Conservation (phyloP, 2,113 vertebrate genomes). For the Pseudorectes ferrugineus region DNA sequence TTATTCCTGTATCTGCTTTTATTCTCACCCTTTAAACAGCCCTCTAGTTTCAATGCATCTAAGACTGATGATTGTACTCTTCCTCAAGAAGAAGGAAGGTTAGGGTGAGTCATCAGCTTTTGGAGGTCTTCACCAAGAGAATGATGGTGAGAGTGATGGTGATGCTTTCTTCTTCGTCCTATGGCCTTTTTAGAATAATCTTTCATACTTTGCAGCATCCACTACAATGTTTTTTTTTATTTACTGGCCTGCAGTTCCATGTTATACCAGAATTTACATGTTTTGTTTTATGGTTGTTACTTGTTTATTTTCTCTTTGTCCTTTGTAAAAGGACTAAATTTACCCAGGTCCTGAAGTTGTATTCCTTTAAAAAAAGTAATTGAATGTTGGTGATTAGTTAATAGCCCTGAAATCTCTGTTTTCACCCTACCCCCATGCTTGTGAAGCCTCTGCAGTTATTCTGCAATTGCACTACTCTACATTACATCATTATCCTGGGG, state of each 20-base stretch:
- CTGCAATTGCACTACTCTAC: neutral
- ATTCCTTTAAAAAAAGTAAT: neutral
- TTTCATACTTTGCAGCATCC: neutral
- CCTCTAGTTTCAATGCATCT: neutral
- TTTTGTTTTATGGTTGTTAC: neutral
- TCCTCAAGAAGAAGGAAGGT: neutral
- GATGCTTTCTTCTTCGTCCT: neutral
- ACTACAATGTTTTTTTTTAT: neutral
- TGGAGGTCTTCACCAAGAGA: neutral
- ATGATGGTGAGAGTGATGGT: neutral
- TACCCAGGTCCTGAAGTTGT: neutral
- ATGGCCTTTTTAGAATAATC: neutral
- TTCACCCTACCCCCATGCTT: accelerated
- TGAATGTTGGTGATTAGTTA: neutral
- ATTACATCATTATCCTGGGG: neutral
- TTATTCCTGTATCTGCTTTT: neutral
- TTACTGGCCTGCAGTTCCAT: neutral
- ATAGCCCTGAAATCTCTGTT: neutral
- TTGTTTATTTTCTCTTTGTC: neutral
- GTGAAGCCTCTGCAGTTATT: neutral
- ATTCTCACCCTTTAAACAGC: neutral
- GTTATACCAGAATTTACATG: neutral
- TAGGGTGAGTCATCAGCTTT: neutral
- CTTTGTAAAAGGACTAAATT: neutral
- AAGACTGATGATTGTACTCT: neutral